Evolutionary conservation across 2,797 vertebrate genomes (phyloP), one percentile per base, ranked within the genome.

Genomic region (Gymnothorax javanicus): DNA sequence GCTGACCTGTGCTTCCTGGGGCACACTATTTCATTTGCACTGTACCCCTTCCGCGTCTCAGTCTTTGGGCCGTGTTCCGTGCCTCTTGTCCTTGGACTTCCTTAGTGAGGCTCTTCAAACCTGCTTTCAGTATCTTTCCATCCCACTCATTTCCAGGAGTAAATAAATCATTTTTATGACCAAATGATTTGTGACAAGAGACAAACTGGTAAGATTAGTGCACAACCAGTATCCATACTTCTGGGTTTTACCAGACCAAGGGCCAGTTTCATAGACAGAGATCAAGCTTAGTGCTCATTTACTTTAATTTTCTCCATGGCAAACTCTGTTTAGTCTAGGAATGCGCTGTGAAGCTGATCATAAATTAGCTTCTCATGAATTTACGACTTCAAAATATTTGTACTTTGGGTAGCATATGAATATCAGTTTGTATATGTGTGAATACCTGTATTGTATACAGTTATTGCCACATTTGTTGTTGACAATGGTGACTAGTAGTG

Each of bases 1-100:
- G 85, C 85, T 86, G 89, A 93, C 88, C 87, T 60, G 84, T 86
- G 88, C 88, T 89, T 64, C 58, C 43, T 60, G 75, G 25, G 25
- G 56, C 82, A 62, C 64, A 4, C 89, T 58, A 88, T 86, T 71
- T 88, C 71, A 89, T 60, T 58, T 25, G 89, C 81, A 73, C 57
- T 50, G 62, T 62, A 83, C 57, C 88, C 86, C 67, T 60, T 82
- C 75, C 58, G 79, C 82, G 20, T 43, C 12, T 50, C 27, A 23
- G 59, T 23, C 58, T 52, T 15, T 0, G 25, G 13, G 33, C 75
- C 43, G 7, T 13, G 43, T 33, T 75, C 13, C 11, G 71, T 5
- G 13, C 33, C 15, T 75, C 71, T 43, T 23, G 15, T 27, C 71
- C 71, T 17, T 4, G 33, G 71, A 57, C 81, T 56, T 58, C 57